phyloP scores from a whole-genome alignment of 2,797 vertebrate genomes.

The Neopelma chrysocephalum region DNA sequence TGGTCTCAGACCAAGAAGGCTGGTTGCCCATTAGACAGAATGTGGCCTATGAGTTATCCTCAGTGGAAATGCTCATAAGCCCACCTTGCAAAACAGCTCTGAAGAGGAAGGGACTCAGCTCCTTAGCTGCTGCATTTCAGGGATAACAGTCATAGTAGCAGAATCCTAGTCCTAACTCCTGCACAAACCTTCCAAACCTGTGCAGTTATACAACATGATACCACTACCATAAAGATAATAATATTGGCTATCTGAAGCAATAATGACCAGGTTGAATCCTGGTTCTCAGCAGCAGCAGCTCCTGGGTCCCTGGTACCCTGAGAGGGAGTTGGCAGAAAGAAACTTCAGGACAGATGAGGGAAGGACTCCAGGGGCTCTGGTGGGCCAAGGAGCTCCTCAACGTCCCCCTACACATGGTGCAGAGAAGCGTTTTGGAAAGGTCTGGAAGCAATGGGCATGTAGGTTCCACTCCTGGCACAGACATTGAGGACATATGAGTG shows the following conservation, averaged over 20 bases:
- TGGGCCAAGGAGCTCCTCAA: not conserved
- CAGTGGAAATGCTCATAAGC: not conserved
- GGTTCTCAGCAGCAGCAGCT: not conserved
- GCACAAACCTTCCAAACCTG: not conserved
- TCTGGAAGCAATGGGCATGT: not conserved
- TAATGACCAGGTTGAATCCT: not conserved
- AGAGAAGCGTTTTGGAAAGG: not conserved
- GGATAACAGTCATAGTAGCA: not conserved
- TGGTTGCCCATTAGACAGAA: not conserved
- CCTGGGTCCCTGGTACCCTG: not conserved
- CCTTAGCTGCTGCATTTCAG: not conserved
- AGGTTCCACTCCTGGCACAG: not conserved
- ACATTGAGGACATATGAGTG: rapidly evolving
- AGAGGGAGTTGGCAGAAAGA: not conserved
- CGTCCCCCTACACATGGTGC: not conserved
- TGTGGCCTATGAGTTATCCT: not conserved
- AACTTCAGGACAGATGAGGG: not conserved
- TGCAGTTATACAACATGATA: not conserved
- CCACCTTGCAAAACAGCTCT: not conserved
- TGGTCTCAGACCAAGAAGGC: rapidly evolving
- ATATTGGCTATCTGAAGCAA: not conserved
- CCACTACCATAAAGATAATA: not conserved
- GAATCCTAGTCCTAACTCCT: not conserved
- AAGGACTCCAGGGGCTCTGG: not conserved
- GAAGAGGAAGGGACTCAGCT: not conserved